Percentiles rank a stretch among this genome's conserved stretches.
Conservation (phyloP, 2,797 vertebrate species). For the Gadopsis bispinosus region DNA sequence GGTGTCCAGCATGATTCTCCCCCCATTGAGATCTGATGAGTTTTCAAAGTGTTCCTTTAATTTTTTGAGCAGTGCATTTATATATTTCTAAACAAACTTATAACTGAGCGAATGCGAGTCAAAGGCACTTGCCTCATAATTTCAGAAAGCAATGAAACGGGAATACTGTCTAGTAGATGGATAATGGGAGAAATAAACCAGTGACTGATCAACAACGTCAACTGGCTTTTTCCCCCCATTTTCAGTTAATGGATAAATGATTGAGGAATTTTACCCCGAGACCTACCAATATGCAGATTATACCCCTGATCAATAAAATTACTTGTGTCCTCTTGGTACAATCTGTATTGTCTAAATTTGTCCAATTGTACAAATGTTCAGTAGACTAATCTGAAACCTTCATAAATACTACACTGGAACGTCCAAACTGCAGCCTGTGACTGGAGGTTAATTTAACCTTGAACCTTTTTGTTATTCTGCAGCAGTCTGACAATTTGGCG, state of each 20-base stretch:
- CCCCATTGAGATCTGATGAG: too few relatives aligned
- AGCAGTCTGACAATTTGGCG: constrained; percentile 23
- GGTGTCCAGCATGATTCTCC: too few relatives aligned
- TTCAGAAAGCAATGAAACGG: neutral
- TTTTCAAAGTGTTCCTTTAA: too few relatives aligned
- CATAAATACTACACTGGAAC: neutral
- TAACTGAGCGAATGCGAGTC: neutral
- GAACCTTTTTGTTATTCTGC: constrained; percentile 24
- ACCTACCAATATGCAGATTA: neutral
- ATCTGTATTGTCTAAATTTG: neutral
- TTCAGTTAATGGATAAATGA: neutral
- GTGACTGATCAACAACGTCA: constrained; percentile 3
- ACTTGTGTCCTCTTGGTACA: neutral
- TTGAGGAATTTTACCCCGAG: neutral
- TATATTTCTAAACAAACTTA: neutral
- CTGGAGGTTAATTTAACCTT: constrained; percentile 4
- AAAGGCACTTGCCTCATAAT: neutral
- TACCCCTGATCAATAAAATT: neutral
- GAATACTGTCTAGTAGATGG: neutral
- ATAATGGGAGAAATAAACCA: neutral
- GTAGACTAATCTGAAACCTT: constrained; percentile 1
- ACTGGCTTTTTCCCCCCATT: neutral
- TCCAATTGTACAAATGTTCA: neutral
- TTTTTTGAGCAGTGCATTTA: too few relatives aligned
- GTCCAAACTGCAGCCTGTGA: neutral